phyloP scores from a whole-genome alignment of 2,888 invertebrate genomes.

The Ephialtes manifestator region DNA sequence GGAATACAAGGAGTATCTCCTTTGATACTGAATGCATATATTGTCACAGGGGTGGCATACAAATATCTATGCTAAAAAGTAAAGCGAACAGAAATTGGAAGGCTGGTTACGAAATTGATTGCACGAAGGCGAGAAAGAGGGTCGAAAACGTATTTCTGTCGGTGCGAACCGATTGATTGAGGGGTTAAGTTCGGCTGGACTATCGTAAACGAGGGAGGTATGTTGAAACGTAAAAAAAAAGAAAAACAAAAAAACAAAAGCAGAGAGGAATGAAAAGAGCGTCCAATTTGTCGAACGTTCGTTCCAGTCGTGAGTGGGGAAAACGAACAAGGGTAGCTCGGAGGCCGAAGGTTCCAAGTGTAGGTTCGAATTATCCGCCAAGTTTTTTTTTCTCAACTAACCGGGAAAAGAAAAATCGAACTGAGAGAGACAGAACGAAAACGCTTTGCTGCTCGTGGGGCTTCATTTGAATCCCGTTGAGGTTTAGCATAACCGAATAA shows the following conservation, averaged over 20 bases:
- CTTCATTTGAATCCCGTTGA: constrained; percentile 49
- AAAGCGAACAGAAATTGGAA: background rate
- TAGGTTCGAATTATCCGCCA: constrained; percentile 37
- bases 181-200: constrained; percentile 50
- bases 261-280: constrained; percentile 55
- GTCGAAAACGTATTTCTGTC: constrained; percentile 29
- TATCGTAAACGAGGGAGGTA: constrained; percentile 43
- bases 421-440: background rate
- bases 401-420: constrained; percentile 42
- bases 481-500: constrained; percentile 61
- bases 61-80: background rate
- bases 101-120: constrained; percentile 54
- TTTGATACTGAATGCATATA: constrained; percentile 28
- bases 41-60: background rate
- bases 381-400: constrained; percentile 16
- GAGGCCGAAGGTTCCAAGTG: constrained; percentile 22
- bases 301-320: constrained; percentile 46
- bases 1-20: background rate
- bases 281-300: constrained; percentile 56
- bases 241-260: constrained; percentile 23
- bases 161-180: constrained; percentile 37
- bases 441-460: constrained; percentile 34
- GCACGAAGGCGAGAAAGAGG: constrained; percentile 45
- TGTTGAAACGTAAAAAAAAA: constrained; percentile 27
- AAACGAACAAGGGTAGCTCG: constrained; percentile 31